Percentiles rank a stretch among this genome's conserved stretches.
phyloP scores from a whole-genome alignment of 2,888 invertebrate genomes.

The Dysmachus trigonus region DNA sequence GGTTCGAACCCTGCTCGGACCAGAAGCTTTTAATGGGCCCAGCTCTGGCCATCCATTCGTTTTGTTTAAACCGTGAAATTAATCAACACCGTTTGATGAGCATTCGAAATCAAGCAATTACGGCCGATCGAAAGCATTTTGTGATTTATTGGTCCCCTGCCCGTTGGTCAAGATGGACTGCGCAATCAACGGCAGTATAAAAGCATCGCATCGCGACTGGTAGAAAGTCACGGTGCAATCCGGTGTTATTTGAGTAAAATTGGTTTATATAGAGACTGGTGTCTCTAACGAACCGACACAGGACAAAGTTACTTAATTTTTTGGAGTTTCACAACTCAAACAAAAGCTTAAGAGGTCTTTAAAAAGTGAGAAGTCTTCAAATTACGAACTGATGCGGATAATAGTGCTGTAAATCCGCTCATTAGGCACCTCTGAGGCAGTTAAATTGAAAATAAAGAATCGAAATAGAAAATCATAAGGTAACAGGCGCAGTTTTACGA shows the following conservation, averaged over 20 bases:
- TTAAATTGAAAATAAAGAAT: not conserved
- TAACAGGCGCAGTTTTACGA: not conserved
- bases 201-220: not conserved
- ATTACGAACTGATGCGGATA: not conserved
- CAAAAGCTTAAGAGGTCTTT: not conserved
- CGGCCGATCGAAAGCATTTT: not conserved
- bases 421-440: not conserved
- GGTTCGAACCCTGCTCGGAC: not conserved
- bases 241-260: not conserved
- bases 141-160: not conserved
- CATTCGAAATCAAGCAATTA: conserved; percentile 28
- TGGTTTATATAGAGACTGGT: not conserved
- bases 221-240: not conserved
- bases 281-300: not conserved
- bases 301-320: not conserved
- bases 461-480: not conserved
- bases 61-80: conserved; percentile 22
- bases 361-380: not conserved
- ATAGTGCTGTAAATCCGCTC: not conserved
- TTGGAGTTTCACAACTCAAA: not conserved
- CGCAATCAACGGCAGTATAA: not conserved
- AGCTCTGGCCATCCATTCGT: not conserved
- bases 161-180: not conserved
- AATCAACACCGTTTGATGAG: conserved; percentile 7
- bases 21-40: not conserved